Conservation (phyloP, 2,888 invertebrate species). For the Halictus ligatus region DNA sequence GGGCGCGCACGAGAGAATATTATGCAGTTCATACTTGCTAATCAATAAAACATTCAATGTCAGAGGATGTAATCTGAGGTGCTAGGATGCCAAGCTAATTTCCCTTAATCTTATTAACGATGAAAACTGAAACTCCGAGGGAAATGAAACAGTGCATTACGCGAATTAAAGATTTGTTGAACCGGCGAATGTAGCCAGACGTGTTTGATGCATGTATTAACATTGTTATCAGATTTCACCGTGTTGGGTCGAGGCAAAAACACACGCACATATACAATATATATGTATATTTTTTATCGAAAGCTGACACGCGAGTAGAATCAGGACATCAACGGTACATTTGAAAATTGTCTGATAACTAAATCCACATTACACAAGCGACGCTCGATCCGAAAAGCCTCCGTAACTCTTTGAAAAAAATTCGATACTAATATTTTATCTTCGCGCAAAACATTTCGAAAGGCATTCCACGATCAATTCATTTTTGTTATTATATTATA, state of each 20-base stretch:
- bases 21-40: not conserved
- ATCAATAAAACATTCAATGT: constrained; percentile 16
- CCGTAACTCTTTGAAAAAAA: not conserved
- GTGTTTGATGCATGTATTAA: constrained; percentile 10
- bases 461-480: not conserved
- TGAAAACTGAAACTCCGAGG: not conserved
- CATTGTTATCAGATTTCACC: constrained; percentile 1
- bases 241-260: not conserved
- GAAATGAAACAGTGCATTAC: constrained; percentile 21
- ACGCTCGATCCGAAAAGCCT: not conserved
- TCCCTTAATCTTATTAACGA: constrained; percentile 3
- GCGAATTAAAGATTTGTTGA: constrained; percentile 21
- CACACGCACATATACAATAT: not conserved
- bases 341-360: constrained; percentile 6
- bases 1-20: too few species aligned
- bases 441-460: not conserved
- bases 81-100: constrained; percentile 9
- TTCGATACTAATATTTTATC: not conserved
- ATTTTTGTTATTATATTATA: not conserved
- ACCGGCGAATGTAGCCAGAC: not conserved
- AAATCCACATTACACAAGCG: not conserved
- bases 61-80: constrained; percentile 6
- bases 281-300: not conserved
- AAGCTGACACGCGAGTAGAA: constrained; percentile 9
- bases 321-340: not conserved